These are phyloP conservation scores for Cheilosia scutellata DNA, from an alignment of 2,888 invertebrate genomes.

Conservation along the genomic window DNA sequence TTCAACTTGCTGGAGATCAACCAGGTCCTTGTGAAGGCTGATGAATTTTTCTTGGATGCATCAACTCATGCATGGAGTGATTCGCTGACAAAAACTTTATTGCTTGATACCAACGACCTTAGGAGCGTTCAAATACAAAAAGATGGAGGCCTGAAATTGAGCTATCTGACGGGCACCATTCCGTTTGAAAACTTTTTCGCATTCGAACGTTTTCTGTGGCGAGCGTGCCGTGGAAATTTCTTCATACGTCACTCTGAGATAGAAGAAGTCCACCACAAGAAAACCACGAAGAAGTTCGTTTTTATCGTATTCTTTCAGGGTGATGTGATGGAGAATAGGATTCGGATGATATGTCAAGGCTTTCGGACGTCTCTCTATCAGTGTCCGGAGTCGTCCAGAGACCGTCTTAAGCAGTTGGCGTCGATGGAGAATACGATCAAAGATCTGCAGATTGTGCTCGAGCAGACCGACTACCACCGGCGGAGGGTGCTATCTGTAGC, in stretches of 20 bases:
- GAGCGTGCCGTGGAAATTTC: conserved; percentile 97
- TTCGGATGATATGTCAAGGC: conserved; percentile 93
- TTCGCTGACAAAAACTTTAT: conserved; percentile 74
- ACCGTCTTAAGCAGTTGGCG: conserved; percentile 89
- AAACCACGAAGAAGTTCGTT: conserved; percentile 89
- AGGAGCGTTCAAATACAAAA: background rate
- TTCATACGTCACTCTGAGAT: conserved; percentile 96
- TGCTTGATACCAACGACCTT: conserved; percentile 77
- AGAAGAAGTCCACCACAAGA: conserved; percentile 91
- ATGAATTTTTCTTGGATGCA: conserved; percentile 76
- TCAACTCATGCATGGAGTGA: conserved; percentile 79
- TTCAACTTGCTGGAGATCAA: conserved; percentile 77
- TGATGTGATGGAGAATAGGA: conserved; percentile 90
- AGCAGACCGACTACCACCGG: conserved; percentile 91
- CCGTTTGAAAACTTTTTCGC: conserved; percentile 94
- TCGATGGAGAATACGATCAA: conserved; percentile 90
- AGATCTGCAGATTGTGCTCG: conserved; percentile 89
- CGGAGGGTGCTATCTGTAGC: conserved; percentile 86
- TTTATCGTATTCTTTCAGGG: conserved; percentile 92
- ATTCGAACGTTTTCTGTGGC: conserved; percentile 98
- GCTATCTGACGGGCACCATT: conserved; percentile 98
- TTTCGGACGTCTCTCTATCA: conserved; percentile 93
- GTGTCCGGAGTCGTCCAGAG: conserved; percentile 90
- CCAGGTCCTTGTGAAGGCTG: conserved; percentile 77
- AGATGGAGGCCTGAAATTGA: conserved; percentile 69